These are phyloP conservation scores for Myotis pilosus DNA, from an alignment of 2,797 vertebrate species.

Conservation along the genomic window DNA sequence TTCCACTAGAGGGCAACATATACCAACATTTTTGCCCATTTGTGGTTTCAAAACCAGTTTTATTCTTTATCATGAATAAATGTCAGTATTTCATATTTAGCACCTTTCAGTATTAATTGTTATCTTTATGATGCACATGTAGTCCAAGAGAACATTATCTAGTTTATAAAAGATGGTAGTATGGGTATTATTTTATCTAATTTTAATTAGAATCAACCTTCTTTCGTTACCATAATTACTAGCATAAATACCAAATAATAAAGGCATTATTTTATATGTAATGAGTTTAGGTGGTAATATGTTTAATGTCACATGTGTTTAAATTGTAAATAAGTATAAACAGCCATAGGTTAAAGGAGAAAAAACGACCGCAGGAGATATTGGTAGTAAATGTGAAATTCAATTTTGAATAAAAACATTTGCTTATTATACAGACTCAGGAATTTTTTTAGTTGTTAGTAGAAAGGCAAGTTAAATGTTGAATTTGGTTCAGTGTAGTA, in stretches of 20 bases:
- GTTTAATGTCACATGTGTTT: background rate
- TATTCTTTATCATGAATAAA: slow-evolving; percentile 66
- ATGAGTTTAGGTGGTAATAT: background rate
- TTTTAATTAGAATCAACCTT: slow-evolving; percentile 73
- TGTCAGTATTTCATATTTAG: slow-evolving; percentile 57
- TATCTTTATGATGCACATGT: slow-evolving; percentile 80
- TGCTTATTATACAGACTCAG: background rate
- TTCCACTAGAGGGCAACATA: slow-evolving; percentile 85
- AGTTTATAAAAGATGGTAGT: background rate
- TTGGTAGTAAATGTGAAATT: slow-evolving; percentile 6
- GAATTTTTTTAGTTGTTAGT: background rate
- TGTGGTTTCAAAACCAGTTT: background rate
- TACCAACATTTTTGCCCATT: slow-evolving; percentile 60
- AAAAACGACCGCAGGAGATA: background rate
- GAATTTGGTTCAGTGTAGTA: background rate
- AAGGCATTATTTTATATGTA: slow-evolving; percentile 1
- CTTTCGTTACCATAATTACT: slow-evolving; percentile 64
- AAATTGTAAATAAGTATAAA: slow-evolving; percentile 13
- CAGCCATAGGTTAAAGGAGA: background rate
- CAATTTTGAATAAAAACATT: background rate
- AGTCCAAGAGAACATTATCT: background rate
- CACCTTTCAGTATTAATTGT: slow-evolving; percentile 68
- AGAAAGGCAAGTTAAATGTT: background rate
- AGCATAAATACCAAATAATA: slow-evolving; percentile 29
- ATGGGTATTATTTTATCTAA: background rate